Conservation (phyloP, 1,140 invertebrate genomes). For the Hestina assimilis region DNA sequence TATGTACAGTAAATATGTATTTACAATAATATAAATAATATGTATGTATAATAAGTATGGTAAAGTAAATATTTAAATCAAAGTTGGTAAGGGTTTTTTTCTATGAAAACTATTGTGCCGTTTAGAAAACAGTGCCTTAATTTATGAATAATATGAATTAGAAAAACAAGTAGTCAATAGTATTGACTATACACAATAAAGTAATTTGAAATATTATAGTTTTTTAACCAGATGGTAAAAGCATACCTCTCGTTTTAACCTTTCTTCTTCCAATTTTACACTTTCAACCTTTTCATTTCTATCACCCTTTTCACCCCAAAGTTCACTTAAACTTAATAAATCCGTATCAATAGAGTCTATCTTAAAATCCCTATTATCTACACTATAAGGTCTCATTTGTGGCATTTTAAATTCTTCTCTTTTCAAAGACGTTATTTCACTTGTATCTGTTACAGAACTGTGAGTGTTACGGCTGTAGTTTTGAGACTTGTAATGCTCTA, state of each 20-base stretch:
- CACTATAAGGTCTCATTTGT: constrained; percentile 56
- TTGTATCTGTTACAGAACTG: constrained; percentile 37
- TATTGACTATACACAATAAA: too few relatives aligned
- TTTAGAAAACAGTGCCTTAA: too few relatives aligned
- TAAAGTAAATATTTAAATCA: neutral
- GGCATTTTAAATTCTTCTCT: constrained; percentile 70
- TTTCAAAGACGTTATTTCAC: constrained; percentile 39
- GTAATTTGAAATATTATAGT: too few relatives aligned
- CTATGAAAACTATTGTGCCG: too few relatives aligned
- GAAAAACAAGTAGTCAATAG: too few relatives aligned
- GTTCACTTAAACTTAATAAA: constrained; percentile 76
- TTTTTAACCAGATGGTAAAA: constrained; percentile 10
- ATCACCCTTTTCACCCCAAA: constrained; percentile 76
- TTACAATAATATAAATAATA: neutral
- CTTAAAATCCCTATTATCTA: constrained; percentile 45
- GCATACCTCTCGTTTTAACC: constrained; percentile 83
- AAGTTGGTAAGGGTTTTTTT: too few relatives aligned
- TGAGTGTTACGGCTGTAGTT: constrained; percentile 44
- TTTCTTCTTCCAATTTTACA: constrained; percentile 86
- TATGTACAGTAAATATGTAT: neutral
- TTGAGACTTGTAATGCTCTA: constrained; percentile 64
- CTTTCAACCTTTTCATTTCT: constrained; percentile 53
- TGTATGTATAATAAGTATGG: neutral
- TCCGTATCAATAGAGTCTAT: constrained; percentile 65
- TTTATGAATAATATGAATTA: too few relatives aligned